These are phyloP conservation scores for Gandaritis pyraliata DNA, from an alignment of 2,888 invertebrate genomes.

Conservation along the genomic window DNA sequence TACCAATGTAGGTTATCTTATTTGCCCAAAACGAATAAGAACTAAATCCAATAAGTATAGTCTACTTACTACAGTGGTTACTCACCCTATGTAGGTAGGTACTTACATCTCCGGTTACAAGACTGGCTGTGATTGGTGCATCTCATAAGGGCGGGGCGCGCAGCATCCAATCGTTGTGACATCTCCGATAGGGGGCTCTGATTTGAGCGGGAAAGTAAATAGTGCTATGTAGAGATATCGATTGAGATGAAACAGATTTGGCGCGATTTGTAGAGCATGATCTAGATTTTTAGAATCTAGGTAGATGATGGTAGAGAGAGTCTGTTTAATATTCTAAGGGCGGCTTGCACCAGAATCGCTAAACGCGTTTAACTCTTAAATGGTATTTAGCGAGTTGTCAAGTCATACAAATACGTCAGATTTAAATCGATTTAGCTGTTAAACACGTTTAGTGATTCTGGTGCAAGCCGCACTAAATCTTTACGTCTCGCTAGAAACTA, in stretches of 20 bases:
- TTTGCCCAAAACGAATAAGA: conserved; percentile 17
- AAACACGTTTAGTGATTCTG: too few relatives aligned
- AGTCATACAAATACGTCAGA: too few relatives aligned
- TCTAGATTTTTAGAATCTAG: too few relatives aligned
- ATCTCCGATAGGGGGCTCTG: conserved; percentile 41
- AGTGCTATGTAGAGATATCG: conserved; percentile 25
- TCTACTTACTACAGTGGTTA: conserved; percentile 6
- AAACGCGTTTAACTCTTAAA: too few relatives aligned
- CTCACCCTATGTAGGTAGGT: not conserved
- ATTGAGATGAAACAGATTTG: conserved; percentile 25
- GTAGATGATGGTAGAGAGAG: too few relatives aligned
- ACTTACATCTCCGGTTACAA: conserved; percentile 38
- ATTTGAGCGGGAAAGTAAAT: conserved; percentile 34
- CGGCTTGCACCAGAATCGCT: too few relatives aligned
- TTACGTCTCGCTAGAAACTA: too few relatives aligned
- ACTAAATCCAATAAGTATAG: conserved; percentile 16
- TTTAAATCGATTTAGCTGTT: too few relatives aligned
- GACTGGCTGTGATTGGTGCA: conserved; percentile 57
- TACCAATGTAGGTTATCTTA: conserved; percentile 1
- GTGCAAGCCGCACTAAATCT: too few relatives aligned
- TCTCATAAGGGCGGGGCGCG: conserved; percentile 54
- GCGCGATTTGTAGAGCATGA: conserved; percentile 2
- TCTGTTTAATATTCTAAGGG: too few relatives aligned
- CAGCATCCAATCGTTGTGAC: conserved; percentile 68
- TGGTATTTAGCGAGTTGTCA: too few relatives aligned